These are phyloP conservation scores for Nothocercus nigrocapillus DNA, from an alignment of 2,113 vertebrate genomes.

Conservation along the genomic window DNA sequence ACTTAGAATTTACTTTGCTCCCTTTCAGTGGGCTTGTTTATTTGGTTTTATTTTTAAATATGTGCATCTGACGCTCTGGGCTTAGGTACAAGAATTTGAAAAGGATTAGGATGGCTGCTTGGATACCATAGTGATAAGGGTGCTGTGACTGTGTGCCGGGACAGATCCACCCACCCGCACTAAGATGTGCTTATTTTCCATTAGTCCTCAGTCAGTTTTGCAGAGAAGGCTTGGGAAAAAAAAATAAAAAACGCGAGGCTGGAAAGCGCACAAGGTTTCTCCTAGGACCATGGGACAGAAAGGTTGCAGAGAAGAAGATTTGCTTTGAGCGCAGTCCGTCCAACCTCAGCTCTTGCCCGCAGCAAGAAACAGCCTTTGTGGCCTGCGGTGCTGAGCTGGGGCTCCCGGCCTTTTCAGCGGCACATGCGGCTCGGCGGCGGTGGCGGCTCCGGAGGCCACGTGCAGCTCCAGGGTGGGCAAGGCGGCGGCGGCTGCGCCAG, in stretches of 20 bases:
- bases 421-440: neutral
- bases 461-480: neutral
- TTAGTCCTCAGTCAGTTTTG: neutral
- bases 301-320: neutral
- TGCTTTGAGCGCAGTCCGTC: neutral
- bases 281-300: rapidly evolving
- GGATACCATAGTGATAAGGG: neutral
- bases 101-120: neutral
- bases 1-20: neutral
- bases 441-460: neutral
- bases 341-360: neutral
- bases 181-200: neutral
- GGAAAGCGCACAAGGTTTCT: neutral
- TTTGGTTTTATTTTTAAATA: neutral
- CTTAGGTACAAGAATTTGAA: neutral
- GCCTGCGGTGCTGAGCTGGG: neutral
- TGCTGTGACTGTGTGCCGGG: neutral
- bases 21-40: neutral
- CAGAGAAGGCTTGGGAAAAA: neutral
- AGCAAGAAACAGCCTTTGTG: neutral
- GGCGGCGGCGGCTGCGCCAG: neutral
- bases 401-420: neutral
- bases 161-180: neutral
- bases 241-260: neutral
- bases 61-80: neutral